These are phyloP conservation scores for Spermophilus dauricus DNA, from an alignment of 2,113 vertebrate species.

Conservation along the genomic window DNA sequence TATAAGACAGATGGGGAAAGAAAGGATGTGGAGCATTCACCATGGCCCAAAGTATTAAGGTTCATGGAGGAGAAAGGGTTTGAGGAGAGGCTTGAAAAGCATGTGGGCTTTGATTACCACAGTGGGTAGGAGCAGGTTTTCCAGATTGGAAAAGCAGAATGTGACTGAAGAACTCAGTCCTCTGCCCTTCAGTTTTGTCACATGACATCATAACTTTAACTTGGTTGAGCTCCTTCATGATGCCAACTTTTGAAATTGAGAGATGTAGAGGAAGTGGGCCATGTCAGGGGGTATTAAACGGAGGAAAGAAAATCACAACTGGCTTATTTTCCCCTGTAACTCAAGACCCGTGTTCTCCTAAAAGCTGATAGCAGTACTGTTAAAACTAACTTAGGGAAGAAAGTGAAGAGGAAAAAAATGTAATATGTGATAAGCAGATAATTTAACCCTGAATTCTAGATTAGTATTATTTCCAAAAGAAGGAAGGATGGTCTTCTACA, in stretches of 20 bases:
- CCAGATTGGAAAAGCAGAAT: neutral
- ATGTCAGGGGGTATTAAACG: neutral
- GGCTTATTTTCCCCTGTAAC: neutral
- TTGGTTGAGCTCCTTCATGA: neutral
- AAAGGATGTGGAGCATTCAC: neutral
- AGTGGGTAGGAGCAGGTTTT: neutral
- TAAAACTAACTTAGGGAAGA: neutral
- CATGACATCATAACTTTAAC: neutral
- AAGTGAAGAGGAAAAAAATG: neutral
- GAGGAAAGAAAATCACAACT: neutral
- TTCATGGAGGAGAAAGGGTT: neutral
- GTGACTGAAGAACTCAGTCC: neutral
- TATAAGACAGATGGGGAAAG: neutral
- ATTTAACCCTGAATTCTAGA: neutral
- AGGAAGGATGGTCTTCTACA: neutral
- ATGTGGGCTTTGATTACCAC: neutral
- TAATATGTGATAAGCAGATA: neutral
- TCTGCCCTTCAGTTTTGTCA: neutral
- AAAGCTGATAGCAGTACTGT: neutral
- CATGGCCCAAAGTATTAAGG: neutral
- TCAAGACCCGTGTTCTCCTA: neutral
- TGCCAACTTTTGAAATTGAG: neutral
- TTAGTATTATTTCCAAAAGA: conserved; percentile 24
- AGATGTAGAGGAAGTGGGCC: neutral
- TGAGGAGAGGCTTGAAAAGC: neutral